Evolutionary conservation across 2,113 vertebrate genomes (phyloP).

Genomic region (Chauna torquata): DNA sequence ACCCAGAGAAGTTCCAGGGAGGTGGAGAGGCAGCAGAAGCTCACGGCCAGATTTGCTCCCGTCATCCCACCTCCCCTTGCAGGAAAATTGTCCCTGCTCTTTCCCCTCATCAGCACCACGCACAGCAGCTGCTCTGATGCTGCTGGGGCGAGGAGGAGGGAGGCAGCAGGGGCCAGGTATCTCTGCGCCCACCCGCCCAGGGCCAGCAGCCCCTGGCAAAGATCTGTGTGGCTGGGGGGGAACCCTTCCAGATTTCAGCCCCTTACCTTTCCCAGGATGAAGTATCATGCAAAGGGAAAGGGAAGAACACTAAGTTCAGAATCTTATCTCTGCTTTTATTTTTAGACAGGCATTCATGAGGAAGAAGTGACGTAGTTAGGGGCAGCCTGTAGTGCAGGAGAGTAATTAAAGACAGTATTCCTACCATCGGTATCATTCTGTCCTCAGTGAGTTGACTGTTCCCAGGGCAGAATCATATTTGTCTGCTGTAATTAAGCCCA

Average conservation of each 20-base stretch:
- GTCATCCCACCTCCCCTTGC: not conserved
- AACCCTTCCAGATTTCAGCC: not conserved
- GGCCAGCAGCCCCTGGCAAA: not conserved
- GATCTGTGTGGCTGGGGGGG: not conserved
- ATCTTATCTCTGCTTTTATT: not conserved
- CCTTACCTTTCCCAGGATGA: not conserved
- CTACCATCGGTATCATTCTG: not conserved
- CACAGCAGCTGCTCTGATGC: not conserved
- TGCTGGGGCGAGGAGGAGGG: not conserved
- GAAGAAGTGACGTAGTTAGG: not conserved
- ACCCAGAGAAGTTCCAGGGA: too few relatives aligned
- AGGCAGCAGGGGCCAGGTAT: too few relatives aligned
- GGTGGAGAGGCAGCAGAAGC: not conserved
- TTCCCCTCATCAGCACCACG: not conserved
- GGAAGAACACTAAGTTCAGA: not conserved
- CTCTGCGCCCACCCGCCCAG: too few relatives aligned
- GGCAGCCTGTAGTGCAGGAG: not conserved
- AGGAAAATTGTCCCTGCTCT: not conserved
- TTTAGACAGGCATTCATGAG: not conserved
- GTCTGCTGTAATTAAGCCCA: not conserved
- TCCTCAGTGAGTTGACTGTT: not conserved
- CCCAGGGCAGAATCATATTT: not conserved
- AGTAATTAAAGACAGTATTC: not conserved
- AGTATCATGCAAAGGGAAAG: not conserved
- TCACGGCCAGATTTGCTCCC: not conserved